Evolutionary conservation across 2,113 vertebrate species (phyloP).

Genomic region (Antechinus stuartii): DNA sequence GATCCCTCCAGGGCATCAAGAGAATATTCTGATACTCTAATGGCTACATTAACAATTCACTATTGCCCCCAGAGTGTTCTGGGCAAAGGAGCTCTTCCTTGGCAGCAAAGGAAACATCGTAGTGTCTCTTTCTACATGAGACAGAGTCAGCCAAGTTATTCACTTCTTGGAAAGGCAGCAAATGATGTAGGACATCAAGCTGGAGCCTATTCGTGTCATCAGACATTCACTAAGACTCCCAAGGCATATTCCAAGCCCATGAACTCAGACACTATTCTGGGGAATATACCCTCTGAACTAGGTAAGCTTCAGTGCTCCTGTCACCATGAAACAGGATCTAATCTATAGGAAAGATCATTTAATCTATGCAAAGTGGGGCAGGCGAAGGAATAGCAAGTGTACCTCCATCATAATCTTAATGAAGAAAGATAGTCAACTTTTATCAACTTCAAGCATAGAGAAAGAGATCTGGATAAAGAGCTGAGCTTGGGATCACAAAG

Average conservation of each 20-base stretch:
- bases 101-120: not conserved
- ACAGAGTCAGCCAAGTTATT: accelerated
- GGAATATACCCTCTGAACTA: not conserved
- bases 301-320: not conserved
- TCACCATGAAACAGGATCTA: not conserved
- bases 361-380: not conserved
- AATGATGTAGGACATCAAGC: accelerated
- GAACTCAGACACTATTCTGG: not conserved
- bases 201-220: not conserved
- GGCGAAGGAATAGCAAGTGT: not conserved
- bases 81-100: not conserved
- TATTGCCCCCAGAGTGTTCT: accelerated
- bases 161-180: not conserved
- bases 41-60: not conserved
- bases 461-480: too few relatives aligned
- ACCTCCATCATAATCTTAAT: not conserved
- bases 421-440: not conserved
- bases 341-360: not conserved
- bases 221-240: not conserved
- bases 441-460: not conserved
- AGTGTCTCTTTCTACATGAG: accelerated
- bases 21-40: not conserved
- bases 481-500: too few relatives aligned
- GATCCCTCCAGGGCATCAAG: not conserved
- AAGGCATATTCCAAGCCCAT: not conserved